These are phyloP conservation scores for Zaprionus ornatus DNA, from an alignment of 1,140 invertebrate genomes.

Conservation along the genomic window DNA sequence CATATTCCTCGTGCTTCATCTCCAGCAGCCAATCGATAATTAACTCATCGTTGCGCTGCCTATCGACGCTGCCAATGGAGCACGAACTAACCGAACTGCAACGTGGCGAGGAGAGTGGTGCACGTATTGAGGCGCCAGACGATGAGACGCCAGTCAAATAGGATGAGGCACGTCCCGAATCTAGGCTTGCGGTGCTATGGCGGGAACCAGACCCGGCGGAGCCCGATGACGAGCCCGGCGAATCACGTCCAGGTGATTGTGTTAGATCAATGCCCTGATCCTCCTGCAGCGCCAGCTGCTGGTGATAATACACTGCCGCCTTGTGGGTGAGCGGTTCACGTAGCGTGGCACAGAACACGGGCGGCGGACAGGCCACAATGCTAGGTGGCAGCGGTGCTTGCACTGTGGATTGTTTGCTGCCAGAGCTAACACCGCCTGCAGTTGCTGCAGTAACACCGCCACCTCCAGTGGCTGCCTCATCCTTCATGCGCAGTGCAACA, in stretches of 20 bases:
- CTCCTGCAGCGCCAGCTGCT: slow-evolving; percentile 89
- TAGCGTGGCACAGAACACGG: slow-evolving; percentile 72
- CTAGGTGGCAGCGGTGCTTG: slow-evolving; percentile 45
- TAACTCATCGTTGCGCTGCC: slow-evolving; percentile 89
- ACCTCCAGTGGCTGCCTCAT: slow-evolving; percentile 45
- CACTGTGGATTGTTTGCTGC: slow-evolving; percentile 54
- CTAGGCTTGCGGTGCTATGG: slow-evolving; percentile 96
- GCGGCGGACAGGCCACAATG: slow-evolving; percentile 75
- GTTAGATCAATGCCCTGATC: slow-evolving; percentile 90
- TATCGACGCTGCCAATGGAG: slow-evolving; percentile 89
- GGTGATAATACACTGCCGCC: slow-evolving; percentile 89
- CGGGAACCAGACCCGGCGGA: slow-evolving; percentile 90
- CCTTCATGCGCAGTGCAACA: slow-evolving; percentile 78
- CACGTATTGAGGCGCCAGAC: slow-evolving; percentile 83
- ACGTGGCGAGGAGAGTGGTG: slow-evolving; percentile 84
- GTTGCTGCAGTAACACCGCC: background rate
- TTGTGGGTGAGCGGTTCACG: slow-evolving; percentile 87
- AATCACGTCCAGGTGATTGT: slow-evolving; percentile 94
- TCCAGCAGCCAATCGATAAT: slow-evolving; percentile 97
- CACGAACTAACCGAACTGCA: slow-evolving; percentile 89
- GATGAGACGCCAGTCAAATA: slow-evolving; percentile 82
- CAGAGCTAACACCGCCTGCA: slow-evolving; percentile 24
- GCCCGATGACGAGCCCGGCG: slow-evolving; percentile 93
- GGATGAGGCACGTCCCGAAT: slow-evolving; percentile 94
- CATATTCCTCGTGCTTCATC: slow-evolving; percentile 98